Evolutionary conservation across 2,797 vertebrate genomes (phyloP), one percentile per base, ranked within the genome.

Genomic region (Paguma larvata): DNA sequence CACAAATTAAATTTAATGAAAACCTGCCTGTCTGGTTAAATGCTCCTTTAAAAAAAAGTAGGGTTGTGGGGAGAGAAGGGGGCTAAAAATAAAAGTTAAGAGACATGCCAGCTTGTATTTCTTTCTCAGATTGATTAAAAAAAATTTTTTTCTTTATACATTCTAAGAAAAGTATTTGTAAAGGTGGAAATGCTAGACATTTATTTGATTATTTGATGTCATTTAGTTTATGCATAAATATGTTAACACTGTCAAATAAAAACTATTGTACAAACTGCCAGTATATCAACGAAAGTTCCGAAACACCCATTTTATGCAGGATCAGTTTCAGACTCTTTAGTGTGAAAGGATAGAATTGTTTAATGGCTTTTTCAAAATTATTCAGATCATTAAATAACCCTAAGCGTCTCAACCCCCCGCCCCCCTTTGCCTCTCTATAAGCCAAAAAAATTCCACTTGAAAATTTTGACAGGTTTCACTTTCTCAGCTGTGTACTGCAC

Each of bases 401-500:
- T 77, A 96, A 84, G 11, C 78, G 23, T 97, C 88, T 88, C 53
- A 65, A 48, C 80, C 34, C 41, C 98, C 98, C 97, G 4, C 51
- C 14, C 51, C 56, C 56, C 27, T 96, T 98, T 99, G 38, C 98
- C 97, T 98, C 98, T 96, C 96, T 97, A 98, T 96, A 96, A 96
- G 98, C 98, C 98, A 98, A 98, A 98, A 98, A 97, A 95, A 38
- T 38, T 95, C 98, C 95, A 89, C 87, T 95, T 98, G 98, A 93
- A 96, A 98, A 53, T 98, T 98, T 98, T 98, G 98, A 98, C 98
- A 98, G 98, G 97, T 99, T 99, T 99, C 97, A 98, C 98, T 99
- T 98, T 99, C 98, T 99, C 98, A 98, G 98, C 84, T 98, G 98
- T 98, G 96, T 90, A 88, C 95, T 98, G 82, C 96, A 62, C 97